Percentiles rank a stretch among this genome's conserved stretches.
Conservation (phyloP, 2,888 invertebrate genomes). For the Xestia xanthographa region DNA sequence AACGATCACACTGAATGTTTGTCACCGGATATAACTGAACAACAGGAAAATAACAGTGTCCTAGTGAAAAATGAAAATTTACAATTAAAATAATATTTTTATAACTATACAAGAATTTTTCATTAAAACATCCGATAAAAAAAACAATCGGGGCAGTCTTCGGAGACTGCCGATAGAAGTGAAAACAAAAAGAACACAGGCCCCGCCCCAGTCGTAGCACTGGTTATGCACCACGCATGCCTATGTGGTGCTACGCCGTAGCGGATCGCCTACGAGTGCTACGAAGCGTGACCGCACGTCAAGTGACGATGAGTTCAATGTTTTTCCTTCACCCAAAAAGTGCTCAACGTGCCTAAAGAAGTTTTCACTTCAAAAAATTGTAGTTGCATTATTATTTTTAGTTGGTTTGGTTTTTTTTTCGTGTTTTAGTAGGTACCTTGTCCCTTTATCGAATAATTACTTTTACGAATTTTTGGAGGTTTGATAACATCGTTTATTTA, state of each 20-base stretch:
- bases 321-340: too few relatives aligned
- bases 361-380: too few relatives aligned
- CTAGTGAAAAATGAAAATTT: slow-evolving; percentile 14
- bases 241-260: too few relatives aligned
- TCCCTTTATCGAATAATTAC: background rate
- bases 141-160: too few relatives aligned
- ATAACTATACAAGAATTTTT: background rate
- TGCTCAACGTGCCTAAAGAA: too few relatives aligned
- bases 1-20: background rate
- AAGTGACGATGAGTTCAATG: too few relatives aligned
- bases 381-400: background rate
- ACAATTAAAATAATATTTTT: slow-evolving; percentile 14
- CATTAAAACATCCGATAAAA: background rate
- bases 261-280: too few relatives aligned
- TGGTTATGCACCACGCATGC: too few relatives aligned
- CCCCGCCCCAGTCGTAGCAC: too few relatives aligned
- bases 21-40: slow-evolving; percentile 3
- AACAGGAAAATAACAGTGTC: background rate
- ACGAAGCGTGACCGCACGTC: too few relatives aligned
- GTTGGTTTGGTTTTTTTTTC: background rate
- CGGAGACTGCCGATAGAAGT: too few relatives aligned
- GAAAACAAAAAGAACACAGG: too few relatives aligned
- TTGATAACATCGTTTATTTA: background rate
- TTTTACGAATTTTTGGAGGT: background rate
- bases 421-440: background rate